Conservation (phyloP, 1,140 invertebrate species). For the Leptinotarsa undecemlineata region DNA sequence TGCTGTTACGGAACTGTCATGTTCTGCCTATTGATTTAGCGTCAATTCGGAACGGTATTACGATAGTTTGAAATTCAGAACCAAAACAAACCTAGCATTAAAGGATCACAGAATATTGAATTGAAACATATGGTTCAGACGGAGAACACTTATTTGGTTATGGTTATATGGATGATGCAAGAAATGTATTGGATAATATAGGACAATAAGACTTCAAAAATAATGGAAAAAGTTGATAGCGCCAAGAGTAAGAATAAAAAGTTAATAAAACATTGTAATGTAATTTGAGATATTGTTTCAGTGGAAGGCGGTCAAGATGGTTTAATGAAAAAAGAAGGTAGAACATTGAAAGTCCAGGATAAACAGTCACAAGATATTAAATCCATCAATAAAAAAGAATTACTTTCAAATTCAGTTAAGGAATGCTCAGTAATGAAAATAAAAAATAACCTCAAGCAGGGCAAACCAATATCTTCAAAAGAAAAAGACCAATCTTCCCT, state of each 20-base stretch:
- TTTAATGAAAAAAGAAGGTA: conserved; percentile 45
- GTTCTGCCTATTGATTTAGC: no score
- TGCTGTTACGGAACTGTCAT: no score
- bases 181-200: no score
- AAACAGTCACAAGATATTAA: conserved; percentile 22
- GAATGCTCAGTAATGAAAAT: conserved; percentile 7
- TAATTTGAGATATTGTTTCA: conserved; percentile 18
- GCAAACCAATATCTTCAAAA: neutral
- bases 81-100: no score
- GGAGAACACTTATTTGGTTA: no score
- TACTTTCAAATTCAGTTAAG: conserved; percentile 4
- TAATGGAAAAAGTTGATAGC: neutral
- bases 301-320: conserved; percentile 37
- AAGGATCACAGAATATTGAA: no score
- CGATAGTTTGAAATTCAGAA: no score
- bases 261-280: neutral
- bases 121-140: no score
- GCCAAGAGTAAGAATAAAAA: neutral
- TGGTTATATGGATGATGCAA: no score
- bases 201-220: neutral
- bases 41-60: no score
- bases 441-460: no score
- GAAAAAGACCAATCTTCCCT: neutral
- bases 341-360: conserved; percentile 39
- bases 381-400: conserved; percentile 12